A percentile compares a stretch with the other conserved stretches of the same genome.
phyloP scores from a whole-genome alignment of 2,113 vertebrate genomes.

The Nipponia nippon region DNA sequence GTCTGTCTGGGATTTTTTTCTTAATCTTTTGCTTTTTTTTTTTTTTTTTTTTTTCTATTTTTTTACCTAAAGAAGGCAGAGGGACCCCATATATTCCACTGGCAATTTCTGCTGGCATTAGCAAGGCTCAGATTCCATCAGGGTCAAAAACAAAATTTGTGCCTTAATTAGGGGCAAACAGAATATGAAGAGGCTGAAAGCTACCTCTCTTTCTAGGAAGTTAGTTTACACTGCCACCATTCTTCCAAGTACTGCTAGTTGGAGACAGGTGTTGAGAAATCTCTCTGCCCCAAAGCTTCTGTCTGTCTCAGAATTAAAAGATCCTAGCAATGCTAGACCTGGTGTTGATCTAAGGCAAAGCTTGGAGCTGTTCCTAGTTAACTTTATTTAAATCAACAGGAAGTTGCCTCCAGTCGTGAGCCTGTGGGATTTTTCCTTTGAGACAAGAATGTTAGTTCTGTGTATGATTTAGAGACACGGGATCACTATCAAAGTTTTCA shows the following conservation, averaged over 20 bases:
- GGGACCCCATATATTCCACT: not conserved
- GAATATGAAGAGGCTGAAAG: not conserved
- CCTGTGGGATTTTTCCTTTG: not conserved
- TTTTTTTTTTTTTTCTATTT: not conserved
- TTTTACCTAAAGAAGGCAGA: not conserved
- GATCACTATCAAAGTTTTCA: too few species aligned
- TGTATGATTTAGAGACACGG: too few species aligned
- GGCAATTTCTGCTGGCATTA: not conserved
- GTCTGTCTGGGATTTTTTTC: not conserved
- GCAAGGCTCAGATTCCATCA: not conserved
- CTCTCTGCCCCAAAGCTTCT: not conserved
- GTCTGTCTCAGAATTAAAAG: not conserved
- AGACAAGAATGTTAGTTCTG: not conserved
- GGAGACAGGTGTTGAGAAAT: not conserved
- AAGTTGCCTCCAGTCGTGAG: not conserved
- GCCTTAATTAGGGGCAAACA: not conserved
- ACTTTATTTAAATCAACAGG: not conserved
- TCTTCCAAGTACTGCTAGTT: not conserved
- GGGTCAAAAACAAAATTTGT: not conserved
- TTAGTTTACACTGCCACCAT: not conserved
- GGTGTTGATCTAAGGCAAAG: not conserved
- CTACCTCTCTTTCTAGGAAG: not conserved
- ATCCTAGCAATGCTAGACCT: not conserved
- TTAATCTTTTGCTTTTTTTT: not conserved
- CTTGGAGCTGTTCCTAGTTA: not conserved